These are phyloP conservation scores for Nothoprocta perdicaria DNA, from an alignment of 2,113 vertebrate species.

Conservation along the genomic window DNA sequence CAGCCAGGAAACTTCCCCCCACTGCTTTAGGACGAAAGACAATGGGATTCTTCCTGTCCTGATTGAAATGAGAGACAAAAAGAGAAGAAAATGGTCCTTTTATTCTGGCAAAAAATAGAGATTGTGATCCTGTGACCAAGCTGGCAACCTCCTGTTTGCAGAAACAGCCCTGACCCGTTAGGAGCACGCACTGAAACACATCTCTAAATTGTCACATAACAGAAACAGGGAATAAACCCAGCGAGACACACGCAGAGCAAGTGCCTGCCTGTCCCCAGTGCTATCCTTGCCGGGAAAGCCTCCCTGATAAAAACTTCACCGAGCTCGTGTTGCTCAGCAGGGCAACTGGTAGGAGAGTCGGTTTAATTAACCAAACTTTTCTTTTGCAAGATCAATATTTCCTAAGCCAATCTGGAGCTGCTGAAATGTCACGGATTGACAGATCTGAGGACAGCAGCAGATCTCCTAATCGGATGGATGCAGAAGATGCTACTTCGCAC, in stretches of 20 bases:
- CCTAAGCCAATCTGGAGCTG: not conserved
- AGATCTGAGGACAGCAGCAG: not conserved
- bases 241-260: rapidly evolving
- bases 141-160: not conserved
- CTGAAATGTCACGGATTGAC: rapidly evolving
- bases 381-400: not conserved
- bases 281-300: not conserved
- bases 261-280: not conserved
- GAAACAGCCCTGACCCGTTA: not conserved
- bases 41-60: not conserved
- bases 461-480: rapidly evolving
- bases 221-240: rapidly evolving
- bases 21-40: not conserved
- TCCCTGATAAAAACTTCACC: not conserved
- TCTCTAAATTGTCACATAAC: not conserved
- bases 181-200: not conserved
- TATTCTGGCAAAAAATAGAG: not conserved
- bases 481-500: not conserved
- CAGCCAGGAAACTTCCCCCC: not conserved
- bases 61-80: not conserved
- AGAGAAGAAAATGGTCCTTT: not conserved
- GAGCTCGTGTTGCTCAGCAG: rapidly evolving
- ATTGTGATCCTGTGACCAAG: not conserved
- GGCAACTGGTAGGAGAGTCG: not conserved
- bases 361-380: not conserved